A percentile compares a stretch with the other conserved stretches of the same genome.
Conservation (phyloP, 2,797 vertebrate species). For the Dermochelys coriacea region DNA sequence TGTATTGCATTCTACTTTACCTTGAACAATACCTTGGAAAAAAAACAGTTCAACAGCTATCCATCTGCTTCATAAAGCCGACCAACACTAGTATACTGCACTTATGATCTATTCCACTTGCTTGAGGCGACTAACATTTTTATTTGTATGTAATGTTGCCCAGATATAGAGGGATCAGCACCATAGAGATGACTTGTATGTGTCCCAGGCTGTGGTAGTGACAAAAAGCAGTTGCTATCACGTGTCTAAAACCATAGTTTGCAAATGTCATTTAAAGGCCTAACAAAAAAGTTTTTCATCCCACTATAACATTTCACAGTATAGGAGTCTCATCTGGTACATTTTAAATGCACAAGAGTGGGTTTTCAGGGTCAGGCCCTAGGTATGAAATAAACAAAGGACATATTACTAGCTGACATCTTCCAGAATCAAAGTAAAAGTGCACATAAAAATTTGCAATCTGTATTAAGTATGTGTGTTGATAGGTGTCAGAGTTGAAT, state of each 20-base stretch:
- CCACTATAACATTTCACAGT: slow-evolving; percentile 1
- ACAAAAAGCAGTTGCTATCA: background rate
- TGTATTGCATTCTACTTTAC: background rate
- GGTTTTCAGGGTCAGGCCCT: background rate
- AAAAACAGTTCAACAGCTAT: background rate
- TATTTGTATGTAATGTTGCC: background rate
- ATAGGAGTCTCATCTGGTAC: background rate
- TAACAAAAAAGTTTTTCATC: background rate
- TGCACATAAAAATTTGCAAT: accelerated
- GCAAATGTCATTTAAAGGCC: slow-evolving; percentile 3
- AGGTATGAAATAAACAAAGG: background rate
- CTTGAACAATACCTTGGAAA: background rate
- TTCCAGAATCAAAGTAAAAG: background rate
- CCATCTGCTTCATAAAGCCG: background rate
- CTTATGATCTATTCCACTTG: background rate
- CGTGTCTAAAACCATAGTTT: background rate
- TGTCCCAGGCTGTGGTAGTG: background rate
- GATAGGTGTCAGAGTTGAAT: background rate
- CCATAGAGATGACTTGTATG: background rate
- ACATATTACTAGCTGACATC: background rate
- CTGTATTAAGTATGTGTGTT: background rate
- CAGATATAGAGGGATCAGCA: background rate
- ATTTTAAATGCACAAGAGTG: background rate
- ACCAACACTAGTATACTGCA: background rate
- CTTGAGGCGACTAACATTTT: background rate